phyloP scores from a whole-genome alignment of 2,113 vertebrate species.

The Takifugu flavidus region DNA sequence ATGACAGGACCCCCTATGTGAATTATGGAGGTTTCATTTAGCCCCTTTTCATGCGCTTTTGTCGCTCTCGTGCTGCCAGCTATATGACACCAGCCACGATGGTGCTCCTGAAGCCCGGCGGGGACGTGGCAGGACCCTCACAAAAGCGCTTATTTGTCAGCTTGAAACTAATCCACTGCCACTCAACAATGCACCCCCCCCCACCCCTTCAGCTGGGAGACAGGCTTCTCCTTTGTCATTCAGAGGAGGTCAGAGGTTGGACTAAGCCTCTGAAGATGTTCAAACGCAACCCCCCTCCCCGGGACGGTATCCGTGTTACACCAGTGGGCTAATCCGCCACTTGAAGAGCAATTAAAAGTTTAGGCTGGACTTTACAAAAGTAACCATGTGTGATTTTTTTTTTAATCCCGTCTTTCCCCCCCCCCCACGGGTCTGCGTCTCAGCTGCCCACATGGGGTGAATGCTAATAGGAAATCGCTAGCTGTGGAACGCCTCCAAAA shows the following conservation, averaged over 20 bases:
- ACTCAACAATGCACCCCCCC: slow-evolving; percentile 31
- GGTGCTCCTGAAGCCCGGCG: slow-evolving; percentile 10
- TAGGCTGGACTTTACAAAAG: slow-evolving; percentile 72
- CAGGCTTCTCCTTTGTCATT: slow-evolving; percentile 49
- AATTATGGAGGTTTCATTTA: slow-evolving; percentile 21
- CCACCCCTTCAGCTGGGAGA: slow-evolving; percentile 2
- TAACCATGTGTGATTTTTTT: slow-evolving; percentile 64
- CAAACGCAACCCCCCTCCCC: slow-evolving; percentile 48
- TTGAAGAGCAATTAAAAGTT: slow-evolving; percentile 80
- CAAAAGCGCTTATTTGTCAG: slow-evolving; percentile 53
- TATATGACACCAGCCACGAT: slow-evolving; percentile 20
- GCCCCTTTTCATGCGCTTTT: slow-evolving; percentile 3
- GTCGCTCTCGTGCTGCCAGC: slow-evolving; percentile 14
- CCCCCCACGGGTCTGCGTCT: slow-evolving; percentile 44
- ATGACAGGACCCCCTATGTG: slow-evolving; percentile 16
- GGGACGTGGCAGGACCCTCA: slow-evolving; percentile 18
- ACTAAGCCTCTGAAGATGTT: slow-evolving; percentile 66
- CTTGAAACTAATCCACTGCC: slow-evolving; percentile 53
- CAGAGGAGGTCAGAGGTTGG: slow-evolving; percentile 65
- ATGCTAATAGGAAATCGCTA: slow-evolving; percentile 62
- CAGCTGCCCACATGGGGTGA: slow-evolving; percentile 36
- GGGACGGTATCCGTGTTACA: slow-evolving; percentile 71
- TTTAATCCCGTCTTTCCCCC: slow-evolving; percentile 1
- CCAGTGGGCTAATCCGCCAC: slow-evolving; percentile 73
- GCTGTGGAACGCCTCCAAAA: slow-evolving; percentile 56